Conservation (phyloP, 2,113 vertebrate genomes). For the Pipra filicauda region DNA sequence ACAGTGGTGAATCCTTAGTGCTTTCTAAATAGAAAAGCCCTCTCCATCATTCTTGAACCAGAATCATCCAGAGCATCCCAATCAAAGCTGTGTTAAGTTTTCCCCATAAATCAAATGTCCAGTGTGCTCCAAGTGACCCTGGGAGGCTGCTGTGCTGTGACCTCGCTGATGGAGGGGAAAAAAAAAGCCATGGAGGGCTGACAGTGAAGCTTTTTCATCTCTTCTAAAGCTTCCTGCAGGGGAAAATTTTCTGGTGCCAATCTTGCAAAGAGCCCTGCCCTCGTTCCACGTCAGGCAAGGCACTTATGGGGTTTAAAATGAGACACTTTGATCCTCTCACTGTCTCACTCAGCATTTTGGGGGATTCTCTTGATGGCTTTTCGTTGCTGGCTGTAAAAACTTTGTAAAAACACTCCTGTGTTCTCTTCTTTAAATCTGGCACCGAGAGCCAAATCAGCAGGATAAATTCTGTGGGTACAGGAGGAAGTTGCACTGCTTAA, state of each 20-base stretch:
- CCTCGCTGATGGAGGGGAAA: background rate
- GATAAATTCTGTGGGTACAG: background rate
- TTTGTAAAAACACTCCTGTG: accelerated
- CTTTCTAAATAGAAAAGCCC: background rate
- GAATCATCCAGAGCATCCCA: background rate
- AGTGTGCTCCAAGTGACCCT: background rate
- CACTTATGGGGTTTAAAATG: background rate
- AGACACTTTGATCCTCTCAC: background rate
- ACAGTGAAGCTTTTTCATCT: background rate
- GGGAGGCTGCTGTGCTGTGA: background rate
- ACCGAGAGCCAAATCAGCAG: background rate
- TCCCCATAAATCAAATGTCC: background rate
- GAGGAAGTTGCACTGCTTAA: background rate
- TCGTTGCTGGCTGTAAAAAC: background rate
- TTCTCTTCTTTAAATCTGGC: background rate
- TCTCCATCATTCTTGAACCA: background rate
- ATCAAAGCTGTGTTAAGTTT: background rate
- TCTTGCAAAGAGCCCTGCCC: background rate
- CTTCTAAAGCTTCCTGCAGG: background rate
- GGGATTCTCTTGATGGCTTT: background rate
- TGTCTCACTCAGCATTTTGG: background rate
- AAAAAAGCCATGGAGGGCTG: background rate
- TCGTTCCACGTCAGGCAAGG: background rate
- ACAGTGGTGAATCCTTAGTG: background rate
- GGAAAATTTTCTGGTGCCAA: background rate